phyloP scores from a whole-genome alignment of 2,888 invertebrate species.

The Petrophora chlorosata region DNA sequence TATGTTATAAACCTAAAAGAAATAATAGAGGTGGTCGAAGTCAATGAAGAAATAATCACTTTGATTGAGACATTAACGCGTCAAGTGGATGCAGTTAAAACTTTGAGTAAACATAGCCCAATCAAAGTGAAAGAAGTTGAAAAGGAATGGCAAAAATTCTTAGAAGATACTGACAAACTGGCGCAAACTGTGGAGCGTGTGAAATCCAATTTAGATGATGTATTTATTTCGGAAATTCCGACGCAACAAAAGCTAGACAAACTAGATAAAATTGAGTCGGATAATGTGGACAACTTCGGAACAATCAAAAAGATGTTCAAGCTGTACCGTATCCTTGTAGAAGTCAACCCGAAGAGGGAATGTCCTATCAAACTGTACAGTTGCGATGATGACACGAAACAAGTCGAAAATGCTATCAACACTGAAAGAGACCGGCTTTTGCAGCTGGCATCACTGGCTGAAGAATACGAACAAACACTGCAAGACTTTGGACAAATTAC shows the following conservation, averaged over 20 bases:
- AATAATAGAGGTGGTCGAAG: slow-evolving; percentile 86
- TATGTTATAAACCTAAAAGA: slow-evolving; percentile 85
- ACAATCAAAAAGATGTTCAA: slow-evolving; percentile 85
- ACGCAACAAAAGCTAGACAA: slow-evolving; percentile 87
- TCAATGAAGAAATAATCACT: slow-evolving; percentile 86
- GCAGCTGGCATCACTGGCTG: slow-evolving; percentile 89
- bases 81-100: slow-evolving; percentile 88
- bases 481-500: slow-evolving; percentile 94
- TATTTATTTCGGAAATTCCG: slow-evolving; percentile 86
- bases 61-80: slow-evolving; percentile 85
- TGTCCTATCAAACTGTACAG: slow-evolving; percentile 87
- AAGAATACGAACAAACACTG: slow-evolving; percentile 94
- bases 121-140: slow-evolving; percentile 82
- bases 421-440: slow-evolving; percentile 90
- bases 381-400: slow-evolving; percentile 87
- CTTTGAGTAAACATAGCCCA: slow-evolving; percentile 79
- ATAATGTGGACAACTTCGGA: slow-evolving; percentile 85
- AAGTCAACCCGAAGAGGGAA: slow-evolving; percentile 87
- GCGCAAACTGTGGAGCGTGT: slow-evolving; percentile 75
- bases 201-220: slow-evolving; percentile 79
- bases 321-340: slow-evolving; percentile 85
- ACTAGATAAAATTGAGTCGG: slow-evolving; percentile 87
- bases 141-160: slow-evolving; percentile 88
- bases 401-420: slow-evolving; percentile 87
- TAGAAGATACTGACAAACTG: slow-evolving; percentile 85